Percentiles rank a stretch among this genome's conserved stretches.
Conservation (phyloP, 2,797 vertebrate species). For the Martes flavigula region DNA sequence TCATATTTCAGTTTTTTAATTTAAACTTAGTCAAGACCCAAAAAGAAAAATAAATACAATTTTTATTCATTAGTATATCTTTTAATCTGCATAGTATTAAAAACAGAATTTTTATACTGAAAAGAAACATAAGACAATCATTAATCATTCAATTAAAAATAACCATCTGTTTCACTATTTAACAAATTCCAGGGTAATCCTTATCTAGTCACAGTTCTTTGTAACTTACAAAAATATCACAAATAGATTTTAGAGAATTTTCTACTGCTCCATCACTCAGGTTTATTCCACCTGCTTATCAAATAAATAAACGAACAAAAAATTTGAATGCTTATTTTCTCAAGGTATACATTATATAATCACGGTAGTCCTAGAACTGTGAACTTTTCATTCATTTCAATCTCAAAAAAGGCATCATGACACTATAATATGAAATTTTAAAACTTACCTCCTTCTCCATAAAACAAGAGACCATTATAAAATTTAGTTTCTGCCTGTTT, state of each 20-base stretch:
- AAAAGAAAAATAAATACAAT: neutral
- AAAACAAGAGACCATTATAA: conserved; percentile 98
- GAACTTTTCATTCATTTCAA: conserved; percentile 14
- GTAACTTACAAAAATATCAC: neutral
- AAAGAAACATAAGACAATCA: conserved; percentile 33
- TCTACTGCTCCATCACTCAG: neutral
- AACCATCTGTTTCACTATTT: neutral
- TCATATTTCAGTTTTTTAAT: neutral
- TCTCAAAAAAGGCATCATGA: conserved; percentile 30
- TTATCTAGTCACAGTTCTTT: neutral
- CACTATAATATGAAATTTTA: conserved; percentile 51
- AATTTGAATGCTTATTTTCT: neutral
- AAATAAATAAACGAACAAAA: neutral
- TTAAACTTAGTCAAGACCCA: conserved; percentile 35
- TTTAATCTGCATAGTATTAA: neutral
- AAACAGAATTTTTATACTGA: conserved; percentile 33
- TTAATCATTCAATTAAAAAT: neutral
- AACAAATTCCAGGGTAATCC: conserved; percentile 16
- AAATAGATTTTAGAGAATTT: neutral
- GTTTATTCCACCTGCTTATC: neutral
- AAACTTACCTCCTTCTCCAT: conserved; percentile 97
- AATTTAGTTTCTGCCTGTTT: conserved; percentile 97
- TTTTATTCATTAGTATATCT: conserved; percentile 30
- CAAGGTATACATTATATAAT: neutral
- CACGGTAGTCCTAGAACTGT: neutral